Conservation (phyloP, 30 jellyfish, hydroid and myxozoan species). For the Haliclystus octoradiatus region DNA sequence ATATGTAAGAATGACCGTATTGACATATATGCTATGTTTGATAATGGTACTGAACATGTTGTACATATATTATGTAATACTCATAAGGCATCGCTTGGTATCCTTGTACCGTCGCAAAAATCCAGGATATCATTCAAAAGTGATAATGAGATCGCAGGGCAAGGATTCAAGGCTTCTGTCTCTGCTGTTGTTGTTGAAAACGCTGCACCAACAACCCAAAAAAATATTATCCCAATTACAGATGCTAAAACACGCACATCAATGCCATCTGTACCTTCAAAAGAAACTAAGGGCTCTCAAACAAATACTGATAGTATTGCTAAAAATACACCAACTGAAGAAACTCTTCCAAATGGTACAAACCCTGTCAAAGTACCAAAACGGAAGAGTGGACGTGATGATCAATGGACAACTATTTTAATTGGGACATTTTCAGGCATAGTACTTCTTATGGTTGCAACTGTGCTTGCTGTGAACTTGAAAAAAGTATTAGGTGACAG, state of each 20-base stretch:
- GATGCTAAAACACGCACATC: background rate
- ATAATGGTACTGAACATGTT: background rate
- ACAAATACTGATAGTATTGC: background rate
- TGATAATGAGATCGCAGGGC: conserved; percentile 47
- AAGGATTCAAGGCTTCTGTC: conserved; percentile 26
- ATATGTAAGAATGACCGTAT: conserved; percentile 22
- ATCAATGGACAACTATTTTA: conserved; percentile 51
- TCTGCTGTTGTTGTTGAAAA: conserved; percentile 22
- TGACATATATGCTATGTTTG: conserved; percentile 1
- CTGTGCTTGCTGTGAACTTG: conserved; percentile 32
- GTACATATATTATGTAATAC: conserved; percentile 29
- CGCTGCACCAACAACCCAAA: conserved; percentile 19
- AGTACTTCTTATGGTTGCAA: conserved; percentile 29
- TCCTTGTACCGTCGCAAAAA: background rate
- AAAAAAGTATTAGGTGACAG: background rate
- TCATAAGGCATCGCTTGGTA: conserved; percentile 8
- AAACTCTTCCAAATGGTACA: background rate
- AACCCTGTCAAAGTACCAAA: background rate
- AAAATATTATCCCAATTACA: background rate
- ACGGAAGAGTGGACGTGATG: conserved; percentile 6
- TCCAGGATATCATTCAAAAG: conserved; percentile 16
- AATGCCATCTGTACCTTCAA: background rate
- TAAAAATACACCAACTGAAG: background rate
- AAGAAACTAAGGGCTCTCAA: background rate
- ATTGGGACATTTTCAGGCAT: conserved; percentile 52